Evolutionary conservation across 2,888 invertebrate species (phyloP).

Genomic region (Meloe dianella): DNA sequence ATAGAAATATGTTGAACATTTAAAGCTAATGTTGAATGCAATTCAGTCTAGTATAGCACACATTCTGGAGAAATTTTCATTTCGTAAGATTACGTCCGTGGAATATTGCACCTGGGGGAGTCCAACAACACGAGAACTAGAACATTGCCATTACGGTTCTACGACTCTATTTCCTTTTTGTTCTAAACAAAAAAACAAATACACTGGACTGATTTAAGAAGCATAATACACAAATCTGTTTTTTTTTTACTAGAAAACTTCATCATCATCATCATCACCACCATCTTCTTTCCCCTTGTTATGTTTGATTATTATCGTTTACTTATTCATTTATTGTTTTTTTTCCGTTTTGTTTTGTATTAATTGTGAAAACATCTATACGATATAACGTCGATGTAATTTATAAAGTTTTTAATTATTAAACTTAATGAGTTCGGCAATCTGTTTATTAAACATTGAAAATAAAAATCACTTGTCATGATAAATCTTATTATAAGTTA

Average conservation of each 20-base stretch:
- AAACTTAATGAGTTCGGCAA: slow-evolving; percentile 41
- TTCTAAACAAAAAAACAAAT: background rate
- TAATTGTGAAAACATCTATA: background rate
- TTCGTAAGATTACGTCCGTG: slow-evolving; percentile 47
- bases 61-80: slow-evolving; percentile 47
- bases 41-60: slow-evolving; percentile 42
- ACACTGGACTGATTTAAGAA: background rate
- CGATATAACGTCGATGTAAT: slow-evolving; percentile 1
- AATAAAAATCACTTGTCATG: slow-evolving; percentile 43
- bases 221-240: background rate
- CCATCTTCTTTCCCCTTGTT: background rate
- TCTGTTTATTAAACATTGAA: slow-evolving; percentile 19
- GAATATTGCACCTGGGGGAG: slow-evolving; percentile 49
- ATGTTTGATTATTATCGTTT: background rate
- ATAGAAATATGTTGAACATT: slow-evolving; percentile 18
- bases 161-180: background rate
- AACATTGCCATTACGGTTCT: slow-evolving; percentile 39
- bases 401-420: slow-evolving; percentile 39
- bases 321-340: background rate
- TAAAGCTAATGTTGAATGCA: slow-evolving; percentile 36
- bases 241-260: background rate
- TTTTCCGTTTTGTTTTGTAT: background rate
- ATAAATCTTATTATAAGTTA: slow-evolving; percentile 46
- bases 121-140: slow-evolving; percentile 37
- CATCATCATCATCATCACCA: background rate